phyloP scores from a whole-genome alignment of 2,797 vertebrate genomes.

The Botia kubotai region DNA sequence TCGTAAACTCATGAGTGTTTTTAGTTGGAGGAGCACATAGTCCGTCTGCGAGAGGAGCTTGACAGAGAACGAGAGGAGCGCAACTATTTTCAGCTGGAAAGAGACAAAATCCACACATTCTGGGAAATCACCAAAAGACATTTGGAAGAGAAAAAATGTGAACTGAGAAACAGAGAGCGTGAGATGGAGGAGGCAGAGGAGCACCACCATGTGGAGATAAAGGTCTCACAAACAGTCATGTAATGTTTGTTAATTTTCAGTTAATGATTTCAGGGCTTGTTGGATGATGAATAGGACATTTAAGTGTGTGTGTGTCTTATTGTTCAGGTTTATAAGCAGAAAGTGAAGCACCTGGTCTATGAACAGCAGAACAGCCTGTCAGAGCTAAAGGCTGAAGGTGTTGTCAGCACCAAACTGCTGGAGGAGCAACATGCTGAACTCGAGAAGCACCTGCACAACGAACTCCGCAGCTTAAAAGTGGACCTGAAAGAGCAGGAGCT shows the following conservation, averaged over 20 bases:
- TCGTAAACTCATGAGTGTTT: not conserved
- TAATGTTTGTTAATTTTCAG: not conserved
- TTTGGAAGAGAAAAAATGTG: conserved; percentile 84
- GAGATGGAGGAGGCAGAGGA: conserved; percentile 88
- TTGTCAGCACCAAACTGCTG: conserved; percentile 71
- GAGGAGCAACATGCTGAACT: conserved; percentile 80
- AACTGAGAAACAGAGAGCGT: conserved; percentile 83
- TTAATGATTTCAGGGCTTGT: not conserved
- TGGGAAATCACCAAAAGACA: conserved; percentile 85
- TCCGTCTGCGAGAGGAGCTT: conserved; percentile 84
- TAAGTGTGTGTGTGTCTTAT: not conserved
- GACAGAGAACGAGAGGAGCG: conserved; percentile 87
- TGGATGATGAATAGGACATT: not conserved
- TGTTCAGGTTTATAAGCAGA: conserved; percentile 92
- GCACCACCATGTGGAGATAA: conserved; percentile 88
- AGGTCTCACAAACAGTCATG: conserved; percentile 73
- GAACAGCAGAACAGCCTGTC: conserved; percentile 90
- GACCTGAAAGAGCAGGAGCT: conserved; percentile 83
- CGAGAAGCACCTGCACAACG: conserved; percentile 76
- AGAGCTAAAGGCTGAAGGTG: conserved; percentile 79
- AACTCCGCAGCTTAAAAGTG: conserved; percentile 72
- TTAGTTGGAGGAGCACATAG: conserved; percentile 83
- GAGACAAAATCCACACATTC: conserved; percentile 84
- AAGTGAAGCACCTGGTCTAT: conserved; percentile 91
- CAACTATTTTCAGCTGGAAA: conserved; percentile 89